Evolutionary conservation across 2,113 vertebrate species (phyloP).

Genomic region (Bothrops jararaca): DNA sequence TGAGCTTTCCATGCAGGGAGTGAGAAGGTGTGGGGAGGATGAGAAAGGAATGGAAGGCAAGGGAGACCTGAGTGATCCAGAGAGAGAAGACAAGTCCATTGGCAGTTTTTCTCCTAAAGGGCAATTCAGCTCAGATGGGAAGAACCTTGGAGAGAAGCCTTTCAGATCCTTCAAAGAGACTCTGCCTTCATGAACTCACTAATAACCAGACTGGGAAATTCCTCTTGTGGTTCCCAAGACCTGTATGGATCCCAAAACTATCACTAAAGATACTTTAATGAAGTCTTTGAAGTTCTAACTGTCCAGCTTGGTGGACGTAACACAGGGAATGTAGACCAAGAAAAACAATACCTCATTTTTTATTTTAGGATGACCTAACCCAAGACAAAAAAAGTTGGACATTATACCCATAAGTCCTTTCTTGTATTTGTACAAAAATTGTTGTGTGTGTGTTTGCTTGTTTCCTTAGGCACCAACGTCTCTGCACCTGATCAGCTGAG

Average conservation of each 20-base stretch:
- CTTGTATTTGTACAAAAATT: not conserved
- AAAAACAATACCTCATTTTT: not conserved
- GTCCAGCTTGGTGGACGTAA: not conserved
- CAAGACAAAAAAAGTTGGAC: not conserved
- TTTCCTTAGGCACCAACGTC: conserved; percentile 86
- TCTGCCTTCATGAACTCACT: not conserved
- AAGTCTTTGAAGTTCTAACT: not conserved
- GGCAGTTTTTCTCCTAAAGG: not conserved
- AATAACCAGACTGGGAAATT: not conserved
- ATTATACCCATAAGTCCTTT: not conserved
- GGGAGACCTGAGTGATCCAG: not conserved
- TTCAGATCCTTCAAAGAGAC: not conserved
- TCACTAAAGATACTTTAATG: not conserved
- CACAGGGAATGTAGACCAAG: not conserved
- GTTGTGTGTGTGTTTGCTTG: not conserved
- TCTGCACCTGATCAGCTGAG: conserved; percentile 94
- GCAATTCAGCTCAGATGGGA: not conserved
- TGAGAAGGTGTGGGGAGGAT: not conserved
- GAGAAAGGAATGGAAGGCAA: not conserved
- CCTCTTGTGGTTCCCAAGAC: not conserved
- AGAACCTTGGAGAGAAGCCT: not conserved
- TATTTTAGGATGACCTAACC: not conserved
- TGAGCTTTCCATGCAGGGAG: conserved; percentile 55
- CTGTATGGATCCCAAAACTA: not conserved
- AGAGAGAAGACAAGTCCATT: not conserved